A percentile compares a stretch with the other conserved stretches of the same genome.
Conservation (phyloP, 2,888 invertebrate species). For the Lobophora halterata region DNA sequence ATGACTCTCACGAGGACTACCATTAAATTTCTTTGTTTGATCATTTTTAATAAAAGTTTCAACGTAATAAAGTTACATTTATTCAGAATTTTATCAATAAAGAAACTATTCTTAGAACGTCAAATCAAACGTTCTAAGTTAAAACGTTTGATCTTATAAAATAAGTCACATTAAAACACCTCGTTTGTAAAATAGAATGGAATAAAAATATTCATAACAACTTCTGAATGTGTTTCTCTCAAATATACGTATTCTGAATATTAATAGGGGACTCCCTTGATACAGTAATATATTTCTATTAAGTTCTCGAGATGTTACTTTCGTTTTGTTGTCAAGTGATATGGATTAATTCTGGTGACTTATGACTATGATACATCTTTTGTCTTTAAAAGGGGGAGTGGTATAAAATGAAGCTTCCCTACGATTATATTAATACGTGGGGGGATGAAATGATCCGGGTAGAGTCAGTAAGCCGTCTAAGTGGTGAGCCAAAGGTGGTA, state of each 20-base stretch:
- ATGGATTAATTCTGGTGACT: constrained; percentile 79
- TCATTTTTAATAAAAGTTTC: too few species aligned
- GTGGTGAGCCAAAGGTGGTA: constrained; percentile 48
- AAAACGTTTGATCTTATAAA: constrained; percentile 2
- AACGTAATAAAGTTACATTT: too few species aligned
- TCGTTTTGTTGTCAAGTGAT: constrained; percentile 77
- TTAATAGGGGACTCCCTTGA: constrained; percentile 38
- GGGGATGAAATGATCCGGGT: constrained; percentile 64
- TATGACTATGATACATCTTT: constrained; percentile 79
- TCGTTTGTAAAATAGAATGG: constrained; percentile 17
- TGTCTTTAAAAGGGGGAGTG: constrained; percentile 59
- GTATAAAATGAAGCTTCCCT: constrained; percentile 74
- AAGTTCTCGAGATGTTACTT: constrained; percentile 75
- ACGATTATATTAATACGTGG: constrained; percentile 77
- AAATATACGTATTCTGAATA: constrained; percentile 25
- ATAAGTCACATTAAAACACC: constrained; percentile 15
- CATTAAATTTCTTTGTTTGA: background rate
- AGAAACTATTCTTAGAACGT: too few species aligned
- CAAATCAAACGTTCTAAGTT: too few species aligned
- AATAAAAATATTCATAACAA: constrained; percentile 19
- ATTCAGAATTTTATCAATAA: too few species aligned
- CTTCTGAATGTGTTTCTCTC: constrained; percentile 19
- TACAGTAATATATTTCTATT: constrained; percentile 73
- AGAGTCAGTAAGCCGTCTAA: constrained; percentile 64
- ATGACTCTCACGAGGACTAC: background rate